phyloP scores from a whole-genome alignment of 2,113 vertebrate species.

The Chaetops frenatus region DNA sequence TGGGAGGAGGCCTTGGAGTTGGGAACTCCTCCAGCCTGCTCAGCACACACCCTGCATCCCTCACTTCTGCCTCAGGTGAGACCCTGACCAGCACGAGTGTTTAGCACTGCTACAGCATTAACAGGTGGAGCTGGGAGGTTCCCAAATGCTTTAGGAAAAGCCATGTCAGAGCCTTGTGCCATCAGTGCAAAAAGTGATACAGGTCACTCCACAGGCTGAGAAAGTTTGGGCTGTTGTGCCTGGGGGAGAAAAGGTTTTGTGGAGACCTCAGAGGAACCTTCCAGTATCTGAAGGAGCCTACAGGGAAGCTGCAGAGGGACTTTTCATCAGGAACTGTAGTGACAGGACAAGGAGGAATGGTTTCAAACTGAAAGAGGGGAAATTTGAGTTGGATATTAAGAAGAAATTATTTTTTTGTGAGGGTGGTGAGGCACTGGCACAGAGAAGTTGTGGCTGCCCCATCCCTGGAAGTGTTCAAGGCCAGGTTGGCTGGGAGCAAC shows the following conservation, averaged over 20 bases:
- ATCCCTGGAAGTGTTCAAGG: background rate
- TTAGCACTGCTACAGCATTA: background rate
- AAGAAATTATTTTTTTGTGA: background rate
- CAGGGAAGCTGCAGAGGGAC: background rate
- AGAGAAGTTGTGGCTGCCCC: background rate
- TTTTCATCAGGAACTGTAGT: background rate
- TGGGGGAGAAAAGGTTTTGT: background rate
- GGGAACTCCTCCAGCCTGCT: background rate
- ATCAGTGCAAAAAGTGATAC: background rate
- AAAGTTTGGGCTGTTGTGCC: background rate
- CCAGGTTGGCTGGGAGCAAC: background rate
- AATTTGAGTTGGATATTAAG: background rate
- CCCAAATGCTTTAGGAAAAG: background rate
- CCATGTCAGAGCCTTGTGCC: background rate
- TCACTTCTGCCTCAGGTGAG: conserved; percentile 39
- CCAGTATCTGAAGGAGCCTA: background rate
- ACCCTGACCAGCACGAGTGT: accelerated
- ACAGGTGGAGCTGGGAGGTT: background rate
- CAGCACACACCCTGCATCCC: background rate
- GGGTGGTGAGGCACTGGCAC: background rate
- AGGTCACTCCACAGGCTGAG: background rate
- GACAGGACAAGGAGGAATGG: background rate
- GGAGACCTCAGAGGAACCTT: background rate
- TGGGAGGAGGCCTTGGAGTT: background rate
- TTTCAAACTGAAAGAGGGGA: background rate